These are phyloP conservation scores for Mycalesis mineus DNA, from an alignment of 2,888 invertebrate genomes.

Conservation along the genomic window DNA sequence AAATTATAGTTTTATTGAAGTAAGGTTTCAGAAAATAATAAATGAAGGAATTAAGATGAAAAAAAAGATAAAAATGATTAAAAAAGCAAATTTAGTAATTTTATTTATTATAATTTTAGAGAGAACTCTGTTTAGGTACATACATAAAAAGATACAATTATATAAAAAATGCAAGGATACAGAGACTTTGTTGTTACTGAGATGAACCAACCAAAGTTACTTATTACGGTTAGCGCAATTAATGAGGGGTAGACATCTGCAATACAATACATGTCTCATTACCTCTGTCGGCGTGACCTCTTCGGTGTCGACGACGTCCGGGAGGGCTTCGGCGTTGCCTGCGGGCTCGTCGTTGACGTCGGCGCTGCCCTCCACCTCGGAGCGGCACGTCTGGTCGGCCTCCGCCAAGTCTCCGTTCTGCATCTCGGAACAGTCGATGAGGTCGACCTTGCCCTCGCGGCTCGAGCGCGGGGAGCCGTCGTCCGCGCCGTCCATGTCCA, in stretches of 20 bases:
- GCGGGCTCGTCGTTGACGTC: constrained; percentile 42
- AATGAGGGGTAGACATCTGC: constrained; percentile 69
- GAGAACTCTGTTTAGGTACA: background rate
- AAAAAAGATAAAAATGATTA: background rate
- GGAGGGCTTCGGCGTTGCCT: constrained; percentile 53
- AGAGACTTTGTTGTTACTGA: background rate
- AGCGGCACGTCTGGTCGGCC: constrained; percentile 85
- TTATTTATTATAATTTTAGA: background rate
- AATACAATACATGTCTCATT: constrained; percentile 68
- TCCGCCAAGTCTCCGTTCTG: constrained; percentile 88
- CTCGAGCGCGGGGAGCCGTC: constrained; percentile 55
- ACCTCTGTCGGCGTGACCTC: constrained; percentile 75
- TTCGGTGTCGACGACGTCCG: constrained; percentile 72
- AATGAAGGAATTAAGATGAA: background rate
- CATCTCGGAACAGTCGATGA: constrained; percentile 72
- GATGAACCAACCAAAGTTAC: constrained; percentile 11
- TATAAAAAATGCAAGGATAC: background rate
- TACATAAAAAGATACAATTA: constrained; percentile 3
- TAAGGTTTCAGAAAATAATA: too few species aligned
- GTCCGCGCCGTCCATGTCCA: constrained; percentile 54
- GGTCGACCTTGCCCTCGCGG: constrained; percentile 66
- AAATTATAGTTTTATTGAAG: too few species aligned
- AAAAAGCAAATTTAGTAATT: background rate
- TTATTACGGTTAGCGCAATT: constrained; percentile 54
- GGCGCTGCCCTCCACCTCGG: constrained; percentile 42